These are phyloP conservation scores for Tetraodon nigroviridis DNA, from an alignment of 2,113 vertebrate genomes.

Conservation along the genomic window DNA sequence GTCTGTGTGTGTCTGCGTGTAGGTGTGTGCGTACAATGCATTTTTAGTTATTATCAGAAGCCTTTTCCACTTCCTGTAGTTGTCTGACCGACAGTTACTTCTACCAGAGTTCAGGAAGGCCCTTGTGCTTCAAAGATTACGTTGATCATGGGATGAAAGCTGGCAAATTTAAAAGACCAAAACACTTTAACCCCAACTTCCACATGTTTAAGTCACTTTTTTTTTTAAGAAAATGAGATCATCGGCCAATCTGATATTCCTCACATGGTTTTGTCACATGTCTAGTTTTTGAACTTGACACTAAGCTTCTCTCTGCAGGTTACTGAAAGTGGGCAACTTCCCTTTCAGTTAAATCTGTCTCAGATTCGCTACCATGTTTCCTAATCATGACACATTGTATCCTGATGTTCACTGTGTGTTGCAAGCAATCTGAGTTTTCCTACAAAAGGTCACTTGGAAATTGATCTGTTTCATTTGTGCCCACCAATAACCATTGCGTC, in stretches of 20 bases:
- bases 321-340: no score
- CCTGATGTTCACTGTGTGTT: no score
- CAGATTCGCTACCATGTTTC: no score
- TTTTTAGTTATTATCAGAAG: background rate
- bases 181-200: conserved; percentile 11
- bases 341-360: no score
- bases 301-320: no score
- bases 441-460: no score
- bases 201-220: background rate
- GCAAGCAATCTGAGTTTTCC: no score
- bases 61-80: background rate
- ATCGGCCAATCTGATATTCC: background rate
- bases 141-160: conserved; percentile 27
- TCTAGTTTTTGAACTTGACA: no score
- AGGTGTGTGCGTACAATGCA: background rate
- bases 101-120: background rate
- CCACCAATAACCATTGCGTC: no score
- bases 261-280: conserved; percentile 14
- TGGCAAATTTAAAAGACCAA: conserved; percentile 4
- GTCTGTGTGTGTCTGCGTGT: no score
- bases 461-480: no score
- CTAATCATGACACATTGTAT: no score
- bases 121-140: background rate
- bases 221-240: conserved; percentile 3
- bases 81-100: conserved; percentile 2